A percentile compares a stretch with the other conserved stretches of the same genome.
phyloP scores from a whole-genome alignment of 2,113 vertebrate genomes.

The Actenoides lindsayi region DNA sequence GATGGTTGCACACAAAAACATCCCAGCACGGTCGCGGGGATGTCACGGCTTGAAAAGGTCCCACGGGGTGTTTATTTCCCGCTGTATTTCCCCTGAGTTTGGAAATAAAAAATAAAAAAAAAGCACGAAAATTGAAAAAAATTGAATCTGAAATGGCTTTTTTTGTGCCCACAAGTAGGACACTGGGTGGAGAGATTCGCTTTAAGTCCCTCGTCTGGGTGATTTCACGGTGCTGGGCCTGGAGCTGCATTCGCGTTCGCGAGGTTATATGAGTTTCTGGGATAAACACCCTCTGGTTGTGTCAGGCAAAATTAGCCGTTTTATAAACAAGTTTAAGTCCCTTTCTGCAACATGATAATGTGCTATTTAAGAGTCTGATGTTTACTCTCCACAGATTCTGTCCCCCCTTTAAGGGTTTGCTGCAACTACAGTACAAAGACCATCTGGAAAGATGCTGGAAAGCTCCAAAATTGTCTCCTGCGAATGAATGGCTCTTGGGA shows the following conservation, averaged over 20 bases:
- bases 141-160: not conserved
- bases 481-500: not conserved
- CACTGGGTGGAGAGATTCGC: too few relatives aligned
- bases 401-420: not conserved
- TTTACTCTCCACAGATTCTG: not conserved
- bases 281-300: not conserved
- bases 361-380: not conserved
- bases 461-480: not conserved
- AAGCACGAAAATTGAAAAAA: not conserved
- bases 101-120: not conserved
- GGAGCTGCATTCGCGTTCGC: not conserved
- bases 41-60: rapidly evolving
- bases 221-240: not conserved
- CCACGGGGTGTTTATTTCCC: not conserved
- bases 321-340: not conserved
- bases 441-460: not conserved
- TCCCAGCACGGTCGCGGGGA: rapidly evolving
- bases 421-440: not conserved
- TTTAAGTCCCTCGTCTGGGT: not conserved
- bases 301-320: not conserved
- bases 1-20: not conserved
- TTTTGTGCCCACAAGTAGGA: not conserved
- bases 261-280: not conserved
- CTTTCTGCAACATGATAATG: not conserved
- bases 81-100: not conserved